phyloP scores from a whole-genome alignment of 1,140 invertebrate species.

The Bombus sibiricus region DNA sequence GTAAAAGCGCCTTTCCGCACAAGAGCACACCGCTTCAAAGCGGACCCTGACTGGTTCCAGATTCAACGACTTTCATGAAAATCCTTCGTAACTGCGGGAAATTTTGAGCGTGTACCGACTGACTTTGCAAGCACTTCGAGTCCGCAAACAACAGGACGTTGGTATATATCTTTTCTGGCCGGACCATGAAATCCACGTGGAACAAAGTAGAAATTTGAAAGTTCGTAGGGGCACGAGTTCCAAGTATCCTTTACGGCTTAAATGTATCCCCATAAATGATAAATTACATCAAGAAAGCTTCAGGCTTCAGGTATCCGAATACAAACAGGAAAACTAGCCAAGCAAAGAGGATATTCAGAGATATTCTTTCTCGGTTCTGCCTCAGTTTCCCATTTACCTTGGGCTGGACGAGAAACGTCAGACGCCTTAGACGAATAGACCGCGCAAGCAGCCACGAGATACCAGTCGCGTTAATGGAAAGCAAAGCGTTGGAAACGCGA shows the following conservation, averaged over 20 bases:
- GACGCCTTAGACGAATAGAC: neutral
- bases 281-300: neutral
- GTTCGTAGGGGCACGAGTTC: neutral
- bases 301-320: no score
- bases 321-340: neutral
- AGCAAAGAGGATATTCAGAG: neutral
- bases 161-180: neutral
- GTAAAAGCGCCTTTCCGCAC: slow-evolving; percentile 21
- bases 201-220: neutral
- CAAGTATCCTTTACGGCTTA: neutral
- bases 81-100: neutral
- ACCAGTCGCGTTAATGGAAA: neutral
- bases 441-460: no score
- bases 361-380: neutral
- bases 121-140: neutral
- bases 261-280: neutral
- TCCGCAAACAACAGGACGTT: neutral
- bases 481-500: neutral
- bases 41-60: neutral
- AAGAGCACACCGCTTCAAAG: slow-evolving; percentile 14
- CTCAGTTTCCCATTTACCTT: neutral
- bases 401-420: accelerated
- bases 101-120: neutral
- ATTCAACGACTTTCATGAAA: slow-evolving; percentile 11
- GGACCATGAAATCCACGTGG: neutral